These are phyloP conservation scores for Diabrotica undecimpunctata DNA, from an alignment of 1,140 invertebrate genomes.

Conservation along the genomic window DNA sequence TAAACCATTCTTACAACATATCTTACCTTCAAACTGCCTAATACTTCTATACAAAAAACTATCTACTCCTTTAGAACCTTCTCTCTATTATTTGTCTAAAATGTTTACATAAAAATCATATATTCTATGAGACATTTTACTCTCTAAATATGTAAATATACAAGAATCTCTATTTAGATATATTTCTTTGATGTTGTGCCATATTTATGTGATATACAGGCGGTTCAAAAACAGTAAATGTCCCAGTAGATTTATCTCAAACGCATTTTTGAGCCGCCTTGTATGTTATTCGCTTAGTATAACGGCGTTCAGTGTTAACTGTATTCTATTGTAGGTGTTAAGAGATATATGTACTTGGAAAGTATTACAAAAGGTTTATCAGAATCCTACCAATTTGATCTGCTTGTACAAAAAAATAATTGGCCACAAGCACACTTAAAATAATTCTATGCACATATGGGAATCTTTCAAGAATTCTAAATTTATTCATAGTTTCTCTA, in stretches of 20 bases:
- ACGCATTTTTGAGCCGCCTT: not conserved
- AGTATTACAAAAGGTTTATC: not conserved
- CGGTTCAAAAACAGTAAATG: not conserved
- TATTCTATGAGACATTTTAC: conserved; percentile 16
- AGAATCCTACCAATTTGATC: no score
- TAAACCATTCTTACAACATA: no score
- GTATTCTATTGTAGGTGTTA: not conserved
- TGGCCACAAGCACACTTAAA: no score
- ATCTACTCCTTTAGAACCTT: no score
- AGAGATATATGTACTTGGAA: conserved; percentile 1
- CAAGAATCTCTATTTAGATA: conserved; percentile 11
- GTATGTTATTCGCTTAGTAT: not conserved
- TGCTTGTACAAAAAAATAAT: no score
- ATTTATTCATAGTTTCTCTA: no score
- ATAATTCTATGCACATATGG: no score
- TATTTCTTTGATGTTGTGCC: conserved; percentile 14
- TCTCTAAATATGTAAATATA: not conserved
- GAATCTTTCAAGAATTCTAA: no score
- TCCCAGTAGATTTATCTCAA: no score
- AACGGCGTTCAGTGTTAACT: not conserved
- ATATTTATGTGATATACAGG: conserved; percentile 15
- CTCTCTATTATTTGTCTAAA: no score
- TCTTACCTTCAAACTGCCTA: no score
- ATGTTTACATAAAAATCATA: not conserved
- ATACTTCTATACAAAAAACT: no score